phyloP scores from a whole-genome alignment of 2,888 invertebrate genomes.

The Agonopterix heracliana region DNA sequence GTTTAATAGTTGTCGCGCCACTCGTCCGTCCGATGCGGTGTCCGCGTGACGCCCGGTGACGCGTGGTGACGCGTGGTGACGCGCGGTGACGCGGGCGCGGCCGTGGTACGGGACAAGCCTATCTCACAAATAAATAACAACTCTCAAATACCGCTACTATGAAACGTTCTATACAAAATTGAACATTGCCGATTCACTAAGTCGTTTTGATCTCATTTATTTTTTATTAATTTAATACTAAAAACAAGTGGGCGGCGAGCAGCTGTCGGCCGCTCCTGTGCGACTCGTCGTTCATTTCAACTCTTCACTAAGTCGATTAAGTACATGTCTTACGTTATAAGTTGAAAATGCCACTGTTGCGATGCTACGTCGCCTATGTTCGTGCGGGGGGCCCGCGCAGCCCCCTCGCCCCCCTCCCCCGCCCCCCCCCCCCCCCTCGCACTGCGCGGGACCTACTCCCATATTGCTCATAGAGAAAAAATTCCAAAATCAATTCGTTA shows the following conservation, averaged over 20 bases:
- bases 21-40: slow-evolving; percentile 24
- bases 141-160: slow-evolving; percentile 70
- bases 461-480: slow-evolving; percentile 69
- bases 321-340: slow-evolving; percentile 70
- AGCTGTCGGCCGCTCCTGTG: slow-evolving; percentile 45
- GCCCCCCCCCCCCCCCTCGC: background rate
- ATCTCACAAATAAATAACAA: slow-evolving; percentile 67
- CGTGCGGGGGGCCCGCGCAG: slow-evolving; percentile 22
- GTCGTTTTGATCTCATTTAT: slow-evolving; percentile 55
- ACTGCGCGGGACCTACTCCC: slow-evolving; percentile 13
- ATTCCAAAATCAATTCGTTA: slow-evolving; percentile 73
- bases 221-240: slow-evolving; percentile 37
- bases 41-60: slow-evolving; percentile 6
- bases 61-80: slow-evolving; percentile 13
- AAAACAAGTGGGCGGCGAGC: slow-evolving; percentile 64
- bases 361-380: slow-evolving; percentile 66
- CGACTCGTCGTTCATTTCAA: slow-evolving; percentile 40
- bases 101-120: slow-evolving; percentile 33
- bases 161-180: slow-evolving; percentile 75
- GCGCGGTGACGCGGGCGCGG: slow-evolving; percentile 20
- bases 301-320: slow-evolving; percentile 62
- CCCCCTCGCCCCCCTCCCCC: background rate
- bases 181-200: slow-evolving; percentile 72
- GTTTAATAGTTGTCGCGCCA: slow-evolving; percentile 59
- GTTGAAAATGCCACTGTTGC: slow-evolving; percentile 73